These are phyloP conservation scores for Acleris cristana DNA, from an alignment of 2,888 invertebrate species.

Conservation along the genomic window DNA sequence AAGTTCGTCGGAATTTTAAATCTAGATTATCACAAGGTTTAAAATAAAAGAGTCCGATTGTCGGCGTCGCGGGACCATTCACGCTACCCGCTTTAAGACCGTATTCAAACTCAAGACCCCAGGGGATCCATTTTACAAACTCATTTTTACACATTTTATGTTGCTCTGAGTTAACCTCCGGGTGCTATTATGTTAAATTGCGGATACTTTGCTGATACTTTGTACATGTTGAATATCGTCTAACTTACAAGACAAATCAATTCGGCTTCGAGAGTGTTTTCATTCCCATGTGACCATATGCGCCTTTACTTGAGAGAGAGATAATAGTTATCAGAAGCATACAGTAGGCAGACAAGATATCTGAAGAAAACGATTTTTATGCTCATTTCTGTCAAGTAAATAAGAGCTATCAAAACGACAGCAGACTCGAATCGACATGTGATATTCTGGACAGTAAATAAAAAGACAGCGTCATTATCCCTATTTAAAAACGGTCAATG, in stretches of 20 bases:
- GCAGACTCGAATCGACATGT: too few species aligned
- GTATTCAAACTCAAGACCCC: conserved; percentile 26
- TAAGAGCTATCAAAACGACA: too few species aligned
- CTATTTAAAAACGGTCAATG: too few species aligned
- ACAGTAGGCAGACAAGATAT: conserved; percentile 15
- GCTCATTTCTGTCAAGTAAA: too few species aligned
- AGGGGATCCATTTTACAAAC: conserved; percentile 19
- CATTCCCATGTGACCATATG: conserved; percentile 23
- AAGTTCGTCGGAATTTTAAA: neutral
- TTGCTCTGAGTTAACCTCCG: conserved; percentile 12
- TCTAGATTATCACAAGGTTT: neutral
- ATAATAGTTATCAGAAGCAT: conserved; percentile 8
- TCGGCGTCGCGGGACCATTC: neutral
- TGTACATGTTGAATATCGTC: conserved; percentile 17
- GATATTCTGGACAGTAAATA: too few species aligned
- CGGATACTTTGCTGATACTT: conserved; percentile 14
- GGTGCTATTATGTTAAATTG: conserved; percentile 19
- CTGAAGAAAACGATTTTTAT: neutral
- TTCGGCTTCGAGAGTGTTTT: conserved; percentile 25
- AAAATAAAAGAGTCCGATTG: neutral
- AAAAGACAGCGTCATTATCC: too few species aligned
- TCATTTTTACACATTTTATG: conserved; percentile 22
- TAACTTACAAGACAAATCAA: conserved; percentile 23
- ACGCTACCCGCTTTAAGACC: conserved; percentile 21
- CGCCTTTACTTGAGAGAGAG: conserved; percentile 17